These are phyloP conservation scores for Leucoraja erinaceus DNA, from an alignment of 2,113 vertebrate species.

Conservation along the genomic window DNA sequence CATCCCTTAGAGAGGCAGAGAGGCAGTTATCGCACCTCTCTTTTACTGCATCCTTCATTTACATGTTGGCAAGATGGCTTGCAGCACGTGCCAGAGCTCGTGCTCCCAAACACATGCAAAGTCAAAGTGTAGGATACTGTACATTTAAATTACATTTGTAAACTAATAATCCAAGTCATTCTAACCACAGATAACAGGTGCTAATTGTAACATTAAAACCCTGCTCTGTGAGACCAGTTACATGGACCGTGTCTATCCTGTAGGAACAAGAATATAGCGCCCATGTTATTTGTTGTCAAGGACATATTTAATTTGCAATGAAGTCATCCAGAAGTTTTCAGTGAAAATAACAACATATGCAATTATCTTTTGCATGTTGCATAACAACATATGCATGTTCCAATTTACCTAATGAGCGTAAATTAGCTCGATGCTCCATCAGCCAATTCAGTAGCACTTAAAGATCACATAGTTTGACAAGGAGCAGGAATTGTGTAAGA, in stretches of 20 bases:
- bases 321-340: background rate
- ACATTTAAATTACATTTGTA: background rate
- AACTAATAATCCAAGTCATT: background rate
- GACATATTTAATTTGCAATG: background rate
- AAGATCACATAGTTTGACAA: background rate
- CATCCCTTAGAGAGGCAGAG: background rate
- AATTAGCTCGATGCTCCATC: background rate
- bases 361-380: background rate
- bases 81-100: background rate
- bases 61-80: background rate
- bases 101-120: background rate
- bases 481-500: background rate
- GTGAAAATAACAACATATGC: background rate
- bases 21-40: background rate
- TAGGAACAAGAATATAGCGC: background rate
- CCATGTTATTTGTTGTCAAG: background rate
- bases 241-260: background rate
- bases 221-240: background rate
- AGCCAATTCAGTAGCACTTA: background rate
- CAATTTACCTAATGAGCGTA: background rate
- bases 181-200: background rate
- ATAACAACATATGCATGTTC: background rate
- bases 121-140: background rate
- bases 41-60: background rate
- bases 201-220: background rate